Conservation (phyloP, 2,888 invertebrate species). For the Gordius sp. region DNA sequence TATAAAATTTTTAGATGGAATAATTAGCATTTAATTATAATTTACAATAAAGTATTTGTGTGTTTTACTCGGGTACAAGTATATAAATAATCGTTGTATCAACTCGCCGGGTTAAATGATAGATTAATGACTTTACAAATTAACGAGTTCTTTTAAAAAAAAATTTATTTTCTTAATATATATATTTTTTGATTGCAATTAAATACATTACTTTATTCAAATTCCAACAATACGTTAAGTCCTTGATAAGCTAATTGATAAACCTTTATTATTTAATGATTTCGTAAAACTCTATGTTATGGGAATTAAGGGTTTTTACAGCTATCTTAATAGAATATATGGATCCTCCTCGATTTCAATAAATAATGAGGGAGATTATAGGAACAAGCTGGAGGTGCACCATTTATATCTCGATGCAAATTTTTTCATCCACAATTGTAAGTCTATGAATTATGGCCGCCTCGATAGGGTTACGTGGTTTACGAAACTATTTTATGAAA, state of each 20-base stretch:
- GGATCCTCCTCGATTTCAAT: background rate
- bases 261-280: background rate
- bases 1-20: no score
- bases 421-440: conserved; percentile 4
- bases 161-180: background rate
- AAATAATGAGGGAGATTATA: background rate
- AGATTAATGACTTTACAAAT: no score
- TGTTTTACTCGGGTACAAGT: no score
- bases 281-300: background rate
- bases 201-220: background rate
- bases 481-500: background rate
- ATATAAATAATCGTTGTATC: no score
- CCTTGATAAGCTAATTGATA: background rate
- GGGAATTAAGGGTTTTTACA: conserved; percentile 9
- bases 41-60: no score
- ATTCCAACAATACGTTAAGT: background rate
- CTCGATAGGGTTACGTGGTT: background rate
- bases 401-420: conserved; percentile 12
- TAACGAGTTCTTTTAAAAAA: background rate
- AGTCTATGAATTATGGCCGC: background rate
- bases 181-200: background rate
- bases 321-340: background rate
- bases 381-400: background rate
- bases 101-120: no score
- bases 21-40: no score